Evolutionary conservation across 1,140 invertebrate genomes (phyloP).

Genomic region (Apocrypta bakeri): DNA sequence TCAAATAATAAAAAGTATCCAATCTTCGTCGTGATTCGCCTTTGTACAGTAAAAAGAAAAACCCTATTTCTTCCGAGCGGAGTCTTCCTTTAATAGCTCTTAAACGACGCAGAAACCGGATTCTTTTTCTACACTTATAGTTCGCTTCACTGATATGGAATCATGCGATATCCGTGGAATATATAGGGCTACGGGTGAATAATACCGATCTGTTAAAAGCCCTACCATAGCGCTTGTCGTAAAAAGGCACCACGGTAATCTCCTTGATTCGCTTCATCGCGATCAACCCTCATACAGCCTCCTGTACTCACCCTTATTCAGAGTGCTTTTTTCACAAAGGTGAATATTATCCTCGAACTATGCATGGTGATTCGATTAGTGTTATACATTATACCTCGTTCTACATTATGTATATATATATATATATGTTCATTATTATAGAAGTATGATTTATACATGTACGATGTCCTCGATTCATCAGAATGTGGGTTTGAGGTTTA

Average conservation of each 20-base stretch:
- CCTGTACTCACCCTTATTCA: too few relatives aligned
- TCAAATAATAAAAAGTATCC: neutral
- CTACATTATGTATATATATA: too few relatives aligned
- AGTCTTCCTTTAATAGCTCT: constrained; percentile 29
- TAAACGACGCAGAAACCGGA: constrained; percentile 14
- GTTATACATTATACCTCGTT: too few relatives aligned
- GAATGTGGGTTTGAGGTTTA: too few relatives aligned
- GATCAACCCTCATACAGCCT: too few relatives aligned
- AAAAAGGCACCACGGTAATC: constrained; percentile 11
- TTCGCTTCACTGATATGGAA: neutral
- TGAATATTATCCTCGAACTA: too few relatives aligned
- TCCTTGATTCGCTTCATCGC: too few relatives aligned
- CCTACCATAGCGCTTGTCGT: too few relatives aligned
- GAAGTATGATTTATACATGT: too few relatives aligned
- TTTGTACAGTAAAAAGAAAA: constrained; percentile 14
- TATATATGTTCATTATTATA: too few relatives aligned
- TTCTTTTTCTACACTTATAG: neutral
- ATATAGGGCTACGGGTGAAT: neutral
- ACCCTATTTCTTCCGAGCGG: neutral
- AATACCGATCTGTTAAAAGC: neutral
- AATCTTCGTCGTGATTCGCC: neutral
- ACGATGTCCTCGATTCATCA: too few relatives aligned
- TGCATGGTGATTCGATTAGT: too few relatives aligned
- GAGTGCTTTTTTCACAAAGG: neutral
- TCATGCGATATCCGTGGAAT: neutral